Evolutionary conservation across 2,888 invertebrate species (phyloP).

Genomic region (Pyrgus malvae): DNA sequence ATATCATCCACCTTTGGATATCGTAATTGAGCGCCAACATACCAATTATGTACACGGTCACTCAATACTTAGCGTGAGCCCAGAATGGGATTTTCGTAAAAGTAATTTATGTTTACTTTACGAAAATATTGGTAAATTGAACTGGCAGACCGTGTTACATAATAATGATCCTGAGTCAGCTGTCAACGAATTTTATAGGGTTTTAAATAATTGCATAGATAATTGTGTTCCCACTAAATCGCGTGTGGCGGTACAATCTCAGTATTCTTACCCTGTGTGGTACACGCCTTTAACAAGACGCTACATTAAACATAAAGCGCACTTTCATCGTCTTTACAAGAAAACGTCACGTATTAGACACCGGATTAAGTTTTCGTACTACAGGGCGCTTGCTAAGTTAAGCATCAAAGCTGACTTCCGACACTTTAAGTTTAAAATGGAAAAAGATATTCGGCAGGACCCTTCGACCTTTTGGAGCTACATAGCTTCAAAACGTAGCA

Average conservation of each 20-base stretch:
- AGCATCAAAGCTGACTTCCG: background rate
- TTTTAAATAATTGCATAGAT: background rate
- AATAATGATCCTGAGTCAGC: background rate
- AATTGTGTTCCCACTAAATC: background rate
- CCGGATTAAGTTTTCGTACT: background rate
- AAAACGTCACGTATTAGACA: background rate
- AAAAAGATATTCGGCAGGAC: background rate
- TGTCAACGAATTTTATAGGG: background rate
- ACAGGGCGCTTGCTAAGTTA: background rate
- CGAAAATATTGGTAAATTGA: background rate
- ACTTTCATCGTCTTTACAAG: background rate
- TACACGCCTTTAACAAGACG: constrained; percentile 2
- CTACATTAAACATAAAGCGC: background rate
- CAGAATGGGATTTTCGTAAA: background rate
- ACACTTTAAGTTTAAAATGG: background rate
- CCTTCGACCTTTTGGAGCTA: background rate
- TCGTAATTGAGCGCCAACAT: background rate
- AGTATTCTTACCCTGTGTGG: constrained; percentile 1
- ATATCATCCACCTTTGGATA: background rate
- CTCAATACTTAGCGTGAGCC: no score
- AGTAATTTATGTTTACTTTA: background rate
- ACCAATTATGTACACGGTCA: no score
- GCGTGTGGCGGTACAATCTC: background rate
- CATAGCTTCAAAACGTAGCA: background rate
- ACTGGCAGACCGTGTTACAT: background rate